Evolutionary conservation across 2,797 vertebrate species (phyloP), one percentile per base, ranked within the genome.

Genomic region (Peromyscus melanophrys): DNA sequence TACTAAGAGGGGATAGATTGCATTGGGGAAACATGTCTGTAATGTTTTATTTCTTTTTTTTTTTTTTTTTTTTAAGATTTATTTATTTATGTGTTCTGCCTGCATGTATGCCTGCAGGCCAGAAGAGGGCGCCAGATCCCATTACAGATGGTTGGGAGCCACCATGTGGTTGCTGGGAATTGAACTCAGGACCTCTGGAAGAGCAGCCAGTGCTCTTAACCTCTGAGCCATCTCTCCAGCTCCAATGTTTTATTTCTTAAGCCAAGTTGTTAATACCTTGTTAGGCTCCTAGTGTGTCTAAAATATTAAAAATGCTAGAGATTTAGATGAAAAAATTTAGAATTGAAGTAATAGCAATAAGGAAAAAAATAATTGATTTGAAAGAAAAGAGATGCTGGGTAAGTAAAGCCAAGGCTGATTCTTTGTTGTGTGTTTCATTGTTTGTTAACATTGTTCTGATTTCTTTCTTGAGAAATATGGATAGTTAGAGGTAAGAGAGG

Each of bases 391-490:
- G 12, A 52, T 75, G 7, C 16, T 65, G 21, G 63, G 61, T 71
- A 83, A 93, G 40, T 71, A 63, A 92, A 71, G 75, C 25, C 49
- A 77, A 65, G 37, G 52, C 14, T 89, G 21, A 19, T 52, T 37
- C 19, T 87, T 57, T 34, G 43, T 77, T 92, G 12, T 71, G 2
- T 77, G 75, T 93, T 92, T 91, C 52, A 9, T 87, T 71, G 29
- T 89, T 76, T 86, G 6, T 89, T 92, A 55, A 31, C 65, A 88
- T 25, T 75, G 37, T 89, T 88, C 55, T 83, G 40, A 86, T 95
- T 96, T 92, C 43, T 84, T 57, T 92, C 46, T 90, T 96, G 52
- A 97, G 90, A 94, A 95, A 86, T 91, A 75, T 5, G 61, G 23
- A 55, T 87, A 55, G 25, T 87, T 94, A 92, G 37, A 71, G 14